Evolutionary conservation across 2,113 vertebrate species (phyloP), one percentile per base, ranked within the genome.

Genomic region (Brachyhypopomus gauderio): DNA sequence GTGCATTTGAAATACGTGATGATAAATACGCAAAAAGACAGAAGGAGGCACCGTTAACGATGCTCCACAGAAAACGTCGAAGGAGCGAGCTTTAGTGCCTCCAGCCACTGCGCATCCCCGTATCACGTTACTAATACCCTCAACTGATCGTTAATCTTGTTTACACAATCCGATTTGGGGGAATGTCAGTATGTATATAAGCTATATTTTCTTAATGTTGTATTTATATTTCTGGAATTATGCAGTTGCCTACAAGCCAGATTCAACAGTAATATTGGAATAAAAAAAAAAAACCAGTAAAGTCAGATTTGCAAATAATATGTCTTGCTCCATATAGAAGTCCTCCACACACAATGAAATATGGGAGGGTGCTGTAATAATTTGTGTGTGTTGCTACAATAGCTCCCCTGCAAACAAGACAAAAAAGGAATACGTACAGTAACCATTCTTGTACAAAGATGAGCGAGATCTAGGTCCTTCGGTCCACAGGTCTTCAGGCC

Each of bases 381-480:
- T 75, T 70, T 41, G 41, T 41, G 41, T 52, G 9, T 38, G n/a
- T 17, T 62, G 45, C 55, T 56, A 62, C 52, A 77, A 66, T 48
- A 30, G 45, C 56, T 56, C 14, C 63, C 17, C 22, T 45, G 11
- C n/a, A 41, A 27, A 17, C 75, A 27, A 83, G 19, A 87, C 89
- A 89, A 88, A 89, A 83, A 88, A 85, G 90, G 88, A 77, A 30
- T 94, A 94, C 93, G 90, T 94, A 94, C 93, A 93, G 93, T 94
- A 93, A 94, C 93, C 93, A 94, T 94, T 94, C 93, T 94, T 93
- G 91, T 90, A 92, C 92, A 92, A 86, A 79, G 87, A 91, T 92
- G 91, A 92, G 90, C 88, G 89, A 90, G 91, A 92, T 93, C 91
- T 94, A 93, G 92, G 90, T 94, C 93, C 93, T 91, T 90, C 90